phyloP scores from a whole-genome alignment of 2,888 invertebrate genomes.

The Melanostoma scalare region DNA sequence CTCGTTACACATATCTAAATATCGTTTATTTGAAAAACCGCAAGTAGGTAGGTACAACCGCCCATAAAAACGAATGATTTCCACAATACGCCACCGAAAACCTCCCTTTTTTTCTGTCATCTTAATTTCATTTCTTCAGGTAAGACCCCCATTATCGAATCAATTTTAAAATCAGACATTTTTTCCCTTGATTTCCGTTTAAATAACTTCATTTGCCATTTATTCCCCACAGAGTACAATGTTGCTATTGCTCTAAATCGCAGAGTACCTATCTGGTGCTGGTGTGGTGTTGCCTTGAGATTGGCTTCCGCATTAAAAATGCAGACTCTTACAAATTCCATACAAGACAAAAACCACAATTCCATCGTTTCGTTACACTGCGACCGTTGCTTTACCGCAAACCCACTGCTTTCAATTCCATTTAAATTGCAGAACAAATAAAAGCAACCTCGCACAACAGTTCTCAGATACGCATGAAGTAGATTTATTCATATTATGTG shows the following conservation, averaged over 20 bases:
- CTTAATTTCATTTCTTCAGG: slow-evolving; percentile 18
- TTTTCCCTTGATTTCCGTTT: slow-evolving; percentile 3
- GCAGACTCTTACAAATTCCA: slow-evolving; percentile 48
- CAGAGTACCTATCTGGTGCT: slow-evolving; percentile 3
- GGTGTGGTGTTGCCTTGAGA: background rate
- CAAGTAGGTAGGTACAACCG: no score
- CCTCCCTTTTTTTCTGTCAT: background rate
- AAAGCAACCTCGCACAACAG: slow-evolving; percentile 23
- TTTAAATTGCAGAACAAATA: slow-evolving; percentile 68
- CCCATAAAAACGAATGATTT: no score
- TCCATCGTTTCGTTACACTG: background rate
- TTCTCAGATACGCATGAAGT: slow-evolving; percentile 46
- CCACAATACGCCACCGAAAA: no score
- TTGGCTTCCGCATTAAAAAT: slow-evolving; percentile 58
- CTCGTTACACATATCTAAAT: no score
- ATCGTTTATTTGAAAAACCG: no score
- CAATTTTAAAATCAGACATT: slow-evolving; percentile 1
- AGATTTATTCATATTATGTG: slow-evolving; percentile 60
- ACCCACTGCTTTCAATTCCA: slow-evolving; percentile 43
- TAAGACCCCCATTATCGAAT: slow-evolving; percentile 23
- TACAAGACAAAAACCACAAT: slow-evolving; percentile 44
- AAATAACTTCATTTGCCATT: slow-evolving; percentile 36
- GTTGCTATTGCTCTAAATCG: slow-evolving; percentile 21
- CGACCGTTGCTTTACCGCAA: slow-evolving; percentile 30
- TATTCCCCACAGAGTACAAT: slow-evolving; percentile 22